These are phyloP conservation scores for Coranthus polyacanthus DNA, from an alignment of 2,797 vertebrate genomes.

Conservation along the genomic window DNA sequence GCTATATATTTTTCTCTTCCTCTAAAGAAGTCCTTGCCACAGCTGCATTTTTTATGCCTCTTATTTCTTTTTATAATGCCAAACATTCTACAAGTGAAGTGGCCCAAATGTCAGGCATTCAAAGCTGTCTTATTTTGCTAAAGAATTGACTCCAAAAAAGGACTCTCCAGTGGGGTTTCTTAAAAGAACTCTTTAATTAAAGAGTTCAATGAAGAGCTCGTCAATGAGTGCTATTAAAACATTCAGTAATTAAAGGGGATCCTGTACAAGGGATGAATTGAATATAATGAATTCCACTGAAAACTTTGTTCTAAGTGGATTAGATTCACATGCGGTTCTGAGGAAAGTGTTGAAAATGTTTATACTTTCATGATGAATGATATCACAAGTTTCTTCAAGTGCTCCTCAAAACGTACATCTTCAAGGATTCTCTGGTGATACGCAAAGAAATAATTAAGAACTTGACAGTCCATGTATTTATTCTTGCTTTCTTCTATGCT, in stretches of 20 bases:
- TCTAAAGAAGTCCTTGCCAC: constrained; percentile 10
- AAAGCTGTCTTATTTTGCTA: constrained; percentile 8
- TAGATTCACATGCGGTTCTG: background rate
- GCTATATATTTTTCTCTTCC: constrained; percentile 1
- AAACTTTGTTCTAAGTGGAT: background rate
- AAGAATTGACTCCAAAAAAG: background rate
- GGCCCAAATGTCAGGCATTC: constrained; percentile 12
- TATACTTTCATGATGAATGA: background rate
- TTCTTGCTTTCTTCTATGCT: background rate
- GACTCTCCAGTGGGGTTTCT: constrained; percentile 4
- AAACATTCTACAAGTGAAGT: constrained; percentile 9
- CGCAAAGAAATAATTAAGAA: background rate
- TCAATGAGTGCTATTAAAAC: constrained; percentile 12
- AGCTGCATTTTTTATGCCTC: background rate
- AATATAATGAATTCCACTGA: constrained; percentile 3
- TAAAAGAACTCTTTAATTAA: constrained; percentile 22
- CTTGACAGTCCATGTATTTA: background rate
- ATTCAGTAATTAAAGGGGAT: background rate
- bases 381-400: background rate
- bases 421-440: too few species aligned
- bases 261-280: background rate
- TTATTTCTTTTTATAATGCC: background rate
- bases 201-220: constrained; percentile 14
- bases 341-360: background rate
- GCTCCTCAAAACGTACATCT: background rate